A percentile compares a stretch with the other conserved stretches of the same genome.
Conservation (phyloP, 2,888 invertebrate genomes). For the Elysia crispata region DNA sequence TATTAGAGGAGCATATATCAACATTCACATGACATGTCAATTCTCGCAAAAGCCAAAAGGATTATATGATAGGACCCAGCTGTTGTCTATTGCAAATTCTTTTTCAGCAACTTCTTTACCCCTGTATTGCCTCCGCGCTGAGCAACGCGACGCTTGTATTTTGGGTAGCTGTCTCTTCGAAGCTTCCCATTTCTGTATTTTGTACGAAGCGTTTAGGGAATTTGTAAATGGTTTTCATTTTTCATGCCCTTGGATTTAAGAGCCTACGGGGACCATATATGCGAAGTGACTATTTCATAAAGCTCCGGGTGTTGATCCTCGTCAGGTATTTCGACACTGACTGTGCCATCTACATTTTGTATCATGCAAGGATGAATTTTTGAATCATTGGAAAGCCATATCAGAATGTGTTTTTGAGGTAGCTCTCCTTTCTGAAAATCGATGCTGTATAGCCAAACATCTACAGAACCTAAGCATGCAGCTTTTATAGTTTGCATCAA, state of each 20-base stretch:
- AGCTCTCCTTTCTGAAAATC: too few relatives aligned
- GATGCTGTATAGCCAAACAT: background rate
- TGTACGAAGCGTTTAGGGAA: background rate
- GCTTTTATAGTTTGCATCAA: background rate
- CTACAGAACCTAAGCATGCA: background rate
- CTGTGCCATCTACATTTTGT: background rate
- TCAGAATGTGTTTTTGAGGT: too few relatives aligned
- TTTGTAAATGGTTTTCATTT: too few relatives aligned
- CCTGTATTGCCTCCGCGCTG: conserved; percentile 14
- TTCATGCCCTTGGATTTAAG: background rate
- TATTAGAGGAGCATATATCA: conserved; percentile 37
- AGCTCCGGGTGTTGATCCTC: background rate
- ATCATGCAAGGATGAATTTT: background rate
- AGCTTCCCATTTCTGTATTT: background rate
- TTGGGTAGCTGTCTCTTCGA: conserved; percentile 5
- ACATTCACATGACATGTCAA: background rate
- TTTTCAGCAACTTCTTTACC: background rate
- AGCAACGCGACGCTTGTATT: background rate
- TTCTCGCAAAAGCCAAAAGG: too few relatives aligned
- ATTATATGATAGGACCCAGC: conserved; percentile 27
- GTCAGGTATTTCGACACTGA: background rate
- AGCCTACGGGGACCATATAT: too few relatives aligned
- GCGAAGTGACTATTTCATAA: background rate
- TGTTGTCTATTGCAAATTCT: conserved; percentile 37
- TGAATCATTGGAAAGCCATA: background rate